Percentiles rank a stretch among this genome's conserved stretches.
Conservation (phyloP, 2,888 invertebrate genomes). For the Ferdinandea cuprea region DNA sequence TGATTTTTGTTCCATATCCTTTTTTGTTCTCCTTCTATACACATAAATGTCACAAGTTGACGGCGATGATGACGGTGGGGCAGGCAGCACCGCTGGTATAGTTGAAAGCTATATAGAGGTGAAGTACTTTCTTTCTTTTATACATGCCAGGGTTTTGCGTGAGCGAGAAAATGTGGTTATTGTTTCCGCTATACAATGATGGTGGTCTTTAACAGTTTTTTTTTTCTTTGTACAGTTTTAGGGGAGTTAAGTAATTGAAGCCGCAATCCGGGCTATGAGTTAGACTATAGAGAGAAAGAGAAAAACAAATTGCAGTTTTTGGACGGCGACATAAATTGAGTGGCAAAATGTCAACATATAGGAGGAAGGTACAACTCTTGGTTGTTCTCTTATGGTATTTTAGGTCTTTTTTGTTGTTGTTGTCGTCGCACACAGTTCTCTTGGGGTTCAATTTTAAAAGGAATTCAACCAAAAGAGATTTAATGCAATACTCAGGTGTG, state of each 20-base stretch:
- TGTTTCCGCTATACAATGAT: conserved; percentile 66
- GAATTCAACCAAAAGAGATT: not conserved
- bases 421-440: not conserved
- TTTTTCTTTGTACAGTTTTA: conserved; percentile 11
- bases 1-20: conserved; percentile 34
- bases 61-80: conserved; percentile 43
- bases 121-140: conserved; percentile 29
- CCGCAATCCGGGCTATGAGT: conserved; percentile 28
- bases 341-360: conserved; percentile 5
- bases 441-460: not conserved
- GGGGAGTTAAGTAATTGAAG: conserved; percentile 65
- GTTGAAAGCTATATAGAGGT: conserved; percentile 31
- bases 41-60: conserved; percentile 71
- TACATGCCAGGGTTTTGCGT: conserved; percentile 43
- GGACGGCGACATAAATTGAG: conserved; percentile 17
- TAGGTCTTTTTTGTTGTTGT: not conserved
- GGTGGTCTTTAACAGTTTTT: conserved; percentile 53
- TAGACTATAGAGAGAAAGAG: not conserved
- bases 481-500: not conserved
- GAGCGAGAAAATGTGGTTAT: conserved; percentile 68
- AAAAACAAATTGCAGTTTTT: conserved; percentile 12
- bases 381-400: not conserved
- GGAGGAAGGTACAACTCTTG: conserved; percentile 1
- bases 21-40: conserved; percentile 12
- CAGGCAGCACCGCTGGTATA: conserved; percentile 49